Evolutionary conservation across 2,888 invertebrate species (phyloP).

Genomic region (Hypolimnas misippus): DNA sequence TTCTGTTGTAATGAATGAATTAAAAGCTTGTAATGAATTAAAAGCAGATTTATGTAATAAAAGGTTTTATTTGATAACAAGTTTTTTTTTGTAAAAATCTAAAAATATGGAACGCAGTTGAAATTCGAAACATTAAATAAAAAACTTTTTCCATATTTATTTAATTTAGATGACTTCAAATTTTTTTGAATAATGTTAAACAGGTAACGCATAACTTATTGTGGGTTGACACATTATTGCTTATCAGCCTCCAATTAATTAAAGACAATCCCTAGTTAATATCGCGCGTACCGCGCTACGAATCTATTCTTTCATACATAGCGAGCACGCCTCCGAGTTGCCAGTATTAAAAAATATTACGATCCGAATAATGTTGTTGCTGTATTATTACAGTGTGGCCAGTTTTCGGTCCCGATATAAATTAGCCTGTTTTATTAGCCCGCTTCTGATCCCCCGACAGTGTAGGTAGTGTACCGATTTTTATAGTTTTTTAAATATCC

Average conservation of each 20-base stretch:
- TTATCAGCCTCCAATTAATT: background rate
- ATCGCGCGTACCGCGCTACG: slow-evolving; percentile 41
- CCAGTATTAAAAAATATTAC: slow-evolving; percentile 57
- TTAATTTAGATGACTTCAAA: too few relatives aligned
- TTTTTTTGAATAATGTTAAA: too few relatives aligned
- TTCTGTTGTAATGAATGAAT: too few relatives aligned
- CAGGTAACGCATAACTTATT: too few relatives aligned
- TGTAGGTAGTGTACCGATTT: slow-evolving; percentile 53
- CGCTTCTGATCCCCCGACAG: slow-evolving; percentile 67
- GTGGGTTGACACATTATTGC: too few relatives aligned
- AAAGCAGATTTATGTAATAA: too few relatives aligned
- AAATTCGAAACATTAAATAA: too few relatives aligned
- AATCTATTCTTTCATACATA: slow-evolving; percentile 40
- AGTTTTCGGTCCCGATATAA: slow-evolving; percentile 58
- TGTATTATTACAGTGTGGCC: slow-evolving; percentile 61
- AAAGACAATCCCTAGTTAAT: background rate
- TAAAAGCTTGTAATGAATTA: too few relatives aligned
- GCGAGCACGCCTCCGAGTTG: slow-evolving; percentile 52
- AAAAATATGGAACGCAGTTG: too few relatives aligned
- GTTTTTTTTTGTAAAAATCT: too few relatives aligned
- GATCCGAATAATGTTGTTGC: slow-evolving; percentile 72
- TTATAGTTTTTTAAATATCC: slow-evolving; percentile 79
- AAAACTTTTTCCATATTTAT: too few relatives aligned
- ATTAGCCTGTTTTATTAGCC: slow-evolving; percentile 72
- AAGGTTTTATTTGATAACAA: too few relatives aligned